Conservation (phyloP, 2,113 vertebrate genomes). For the Ceratotherium simum region DNA sequence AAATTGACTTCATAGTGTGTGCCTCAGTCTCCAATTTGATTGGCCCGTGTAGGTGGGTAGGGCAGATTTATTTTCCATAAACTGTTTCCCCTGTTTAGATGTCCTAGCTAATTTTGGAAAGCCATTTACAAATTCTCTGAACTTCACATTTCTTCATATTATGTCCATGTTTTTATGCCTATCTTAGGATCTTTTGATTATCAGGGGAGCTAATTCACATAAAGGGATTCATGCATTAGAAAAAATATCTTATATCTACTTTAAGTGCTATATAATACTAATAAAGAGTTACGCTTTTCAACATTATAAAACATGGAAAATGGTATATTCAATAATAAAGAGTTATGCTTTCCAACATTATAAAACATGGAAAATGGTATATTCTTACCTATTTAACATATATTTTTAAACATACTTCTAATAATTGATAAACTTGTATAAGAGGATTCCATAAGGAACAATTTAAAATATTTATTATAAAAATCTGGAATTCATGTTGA, state of each 20-base stretch:
- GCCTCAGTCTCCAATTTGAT: background rate
- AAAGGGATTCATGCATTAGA: background rate
- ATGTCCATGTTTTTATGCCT: background rate
- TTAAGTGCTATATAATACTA: background rate
- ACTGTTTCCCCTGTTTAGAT: background rate
- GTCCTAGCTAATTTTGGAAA: background rate
- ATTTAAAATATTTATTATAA: background rate
- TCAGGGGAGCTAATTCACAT: background rate
- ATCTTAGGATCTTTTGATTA: background rate
- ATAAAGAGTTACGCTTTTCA: background rate
- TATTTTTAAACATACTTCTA: background rate
- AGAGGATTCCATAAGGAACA: background rate
- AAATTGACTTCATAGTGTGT: background rate
- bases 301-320: background rate
- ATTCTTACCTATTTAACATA: background rate
- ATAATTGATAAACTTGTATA: background rate
- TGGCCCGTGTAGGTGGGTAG: fast-evolving
- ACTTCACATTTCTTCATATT: background rate
- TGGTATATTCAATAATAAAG: no score
- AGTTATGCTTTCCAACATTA: no score
- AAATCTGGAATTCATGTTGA: background rate
- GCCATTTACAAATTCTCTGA: background rate
- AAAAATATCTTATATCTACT: background rate
- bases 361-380: no score
- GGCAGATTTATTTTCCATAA: background rate